Evolutionary conservation across 2,888 invertebrate genomes (phyloP).

Genomic region (Hydriomena furcata): DNA sequence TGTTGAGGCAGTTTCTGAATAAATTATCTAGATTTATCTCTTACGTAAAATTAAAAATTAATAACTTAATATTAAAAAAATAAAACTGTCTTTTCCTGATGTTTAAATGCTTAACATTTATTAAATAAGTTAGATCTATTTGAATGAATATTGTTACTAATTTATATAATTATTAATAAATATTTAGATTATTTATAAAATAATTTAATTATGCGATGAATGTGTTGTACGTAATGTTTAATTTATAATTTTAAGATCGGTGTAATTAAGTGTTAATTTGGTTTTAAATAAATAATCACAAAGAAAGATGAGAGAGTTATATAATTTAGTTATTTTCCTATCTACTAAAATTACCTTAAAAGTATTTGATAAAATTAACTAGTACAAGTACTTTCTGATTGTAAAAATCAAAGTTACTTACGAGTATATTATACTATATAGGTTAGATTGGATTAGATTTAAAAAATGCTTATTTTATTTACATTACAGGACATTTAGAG

Average conservation of each 20-base stretch:
- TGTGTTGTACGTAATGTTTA: slow-evolving; percentile 63
- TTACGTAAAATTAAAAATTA: not conserved
- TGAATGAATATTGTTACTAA: slow-evolving; percentile 34
- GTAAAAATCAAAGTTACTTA: no score
- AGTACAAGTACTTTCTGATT: no score
- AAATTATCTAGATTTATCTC: not conserved
- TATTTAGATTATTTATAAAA: slow-evolving; percentile 31
- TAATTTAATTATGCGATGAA: slow-evolving; percentile 52
- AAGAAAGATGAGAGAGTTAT: slow-evolving; percentile 46
- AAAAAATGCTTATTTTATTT: no score
- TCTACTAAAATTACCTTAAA: no score
- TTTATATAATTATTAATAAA: slow-evolving; percentile 31
- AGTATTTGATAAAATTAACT: no score
- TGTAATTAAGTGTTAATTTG: slow-evolving; percentile 76
- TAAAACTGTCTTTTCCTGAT: not conserved
- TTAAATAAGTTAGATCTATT: slow-evolving; percentile 25
- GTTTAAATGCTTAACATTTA: slow-evolving; percentile 13
- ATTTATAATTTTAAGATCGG: slow-evolving; percentile 60
- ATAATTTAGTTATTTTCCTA: not conserved
- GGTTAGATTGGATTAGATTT: no score
- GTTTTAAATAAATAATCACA: slow-evolving; percentile 67
- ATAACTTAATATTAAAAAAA: not conserved
- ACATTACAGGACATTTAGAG: no score
- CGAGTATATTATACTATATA: no score
- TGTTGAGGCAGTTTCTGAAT: not conserved